Conservation (phyloP, 2,113 vertebrate species). For the Microtus ochrogaster region DNA sequence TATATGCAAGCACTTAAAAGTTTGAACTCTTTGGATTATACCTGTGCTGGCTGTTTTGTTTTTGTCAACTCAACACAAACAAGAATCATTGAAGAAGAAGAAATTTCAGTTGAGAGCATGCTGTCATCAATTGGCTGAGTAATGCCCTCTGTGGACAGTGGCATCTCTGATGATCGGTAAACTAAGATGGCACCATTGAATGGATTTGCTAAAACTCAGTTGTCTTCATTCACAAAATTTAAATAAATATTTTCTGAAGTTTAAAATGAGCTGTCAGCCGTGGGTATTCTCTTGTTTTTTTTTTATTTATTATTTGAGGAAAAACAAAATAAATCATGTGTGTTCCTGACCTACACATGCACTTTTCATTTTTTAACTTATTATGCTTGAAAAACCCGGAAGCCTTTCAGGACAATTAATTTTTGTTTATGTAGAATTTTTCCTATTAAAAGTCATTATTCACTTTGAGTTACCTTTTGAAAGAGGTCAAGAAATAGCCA, state of each 20-base stretch:
- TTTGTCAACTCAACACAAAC: background rate
- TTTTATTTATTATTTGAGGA: background rate
- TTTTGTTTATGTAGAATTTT: background rate
- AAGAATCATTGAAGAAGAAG: background rate
- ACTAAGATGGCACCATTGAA: background rate
- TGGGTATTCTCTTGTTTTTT: background rate
- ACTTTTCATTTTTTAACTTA: background rate
- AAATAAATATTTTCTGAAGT: background rate
- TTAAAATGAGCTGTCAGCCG: background rate
- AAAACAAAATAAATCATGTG: background rate
- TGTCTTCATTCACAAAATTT: background rate
- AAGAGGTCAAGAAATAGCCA: background rate
- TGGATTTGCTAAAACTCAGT: background rate
- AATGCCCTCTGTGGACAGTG: background rate
- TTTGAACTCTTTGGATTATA: background rate
- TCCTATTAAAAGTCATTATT: background rate
- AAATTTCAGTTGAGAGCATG: background rate
- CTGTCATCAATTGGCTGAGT: background rate
- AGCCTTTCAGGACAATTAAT: background rate
- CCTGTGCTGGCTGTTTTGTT: background rate
- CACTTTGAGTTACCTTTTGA: background rate
- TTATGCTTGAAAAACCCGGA: background rate
- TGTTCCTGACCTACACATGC: background rate
- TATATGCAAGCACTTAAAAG: background rate
- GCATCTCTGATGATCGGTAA: background rate